Evolutionary conservation across 1,140 invertebrate species (phyloP).

Genomic region (Chrysopa pallens): DNA sequence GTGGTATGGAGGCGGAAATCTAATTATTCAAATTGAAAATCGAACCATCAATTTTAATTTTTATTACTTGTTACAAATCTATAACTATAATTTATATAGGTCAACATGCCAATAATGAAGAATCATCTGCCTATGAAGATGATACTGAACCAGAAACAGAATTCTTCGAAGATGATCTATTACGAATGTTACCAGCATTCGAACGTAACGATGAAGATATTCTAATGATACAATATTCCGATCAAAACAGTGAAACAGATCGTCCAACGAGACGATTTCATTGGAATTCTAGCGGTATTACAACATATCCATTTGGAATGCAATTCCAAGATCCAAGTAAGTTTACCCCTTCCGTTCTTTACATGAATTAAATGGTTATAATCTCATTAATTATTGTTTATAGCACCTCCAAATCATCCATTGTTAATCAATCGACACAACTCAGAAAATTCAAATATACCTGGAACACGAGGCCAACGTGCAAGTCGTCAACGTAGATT

Average conservation of each 20-base stretch:
- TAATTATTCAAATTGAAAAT: too few species aligned
- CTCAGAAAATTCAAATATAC: constrained; percentile 11
- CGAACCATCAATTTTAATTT: too few species aligned
- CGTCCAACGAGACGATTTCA: constrained; percentile 26
- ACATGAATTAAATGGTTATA: constrained; percentile 4
- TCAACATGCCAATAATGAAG: constrained; percentile 24
- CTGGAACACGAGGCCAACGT: constrained; percentile 23
- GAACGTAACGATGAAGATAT: constrained; percentile 38
- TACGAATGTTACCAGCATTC: constrained; percentile 27
- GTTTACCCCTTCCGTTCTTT: background rate
- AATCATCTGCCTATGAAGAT: constrained; percentile 25
- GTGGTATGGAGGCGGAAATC: too few species aligned
- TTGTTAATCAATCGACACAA: constrained; percentile 22
- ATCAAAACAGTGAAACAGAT: constrained; percentile 23
- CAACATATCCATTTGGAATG: constrained; percentile 31
- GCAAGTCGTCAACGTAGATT: constrained; percentile 33
- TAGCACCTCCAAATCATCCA: constrained; percentile 23
- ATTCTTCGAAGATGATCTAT: constrained; percentile 26
- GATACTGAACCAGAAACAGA: constrained; percentile 48
- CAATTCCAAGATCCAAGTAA: constrained; percentile 31
- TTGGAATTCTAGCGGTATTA: constrained; percentile 31
- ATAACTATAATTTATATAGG: too few species aligned
- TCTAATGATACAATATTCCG: constrained; percentile 40
- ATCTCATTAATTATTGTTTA: too few species aligned
- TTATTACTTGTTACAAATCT: too few species aligned